Conservation (phyloP, 2,888 invertebrate species). For the Andrena bicolor region DNA sequence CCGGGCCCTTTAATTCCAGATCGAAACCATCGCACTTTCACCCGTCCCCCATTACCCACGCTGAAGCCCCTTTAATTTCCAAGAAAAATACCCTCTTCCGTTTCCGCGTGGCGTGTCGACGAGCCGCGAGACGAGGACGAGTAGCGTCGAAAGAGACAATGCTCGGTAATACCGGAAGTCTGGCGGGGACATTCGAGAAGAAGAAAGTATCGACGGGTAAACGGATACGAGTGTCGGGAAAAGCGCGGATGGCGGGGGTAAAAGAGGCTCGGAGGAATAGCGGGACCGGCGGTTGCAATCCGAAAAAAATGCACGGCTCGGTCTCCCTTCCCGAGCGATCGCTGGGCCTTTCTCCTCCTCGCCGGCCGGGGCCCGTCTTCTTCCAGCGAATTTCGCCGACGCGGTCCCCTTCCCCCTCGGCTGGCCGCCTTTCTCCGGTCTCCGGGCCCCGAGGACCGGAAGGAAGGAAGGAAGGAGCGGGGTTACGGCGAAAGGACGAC, state of each 20-base stretch:
- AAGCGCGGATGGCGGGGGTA: not conserved
- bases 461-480: slow-evolving; percentile 36
- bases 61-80: not conserved
- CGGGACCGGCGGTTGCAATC: not conserved
- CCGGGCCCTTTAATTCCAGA: no score
- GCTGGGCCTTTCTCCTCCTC: not conserved
- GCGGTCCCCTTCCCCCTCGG: not conserved
- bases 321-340: not conserved
- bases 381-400: not conserved
- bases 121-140: not conserved
- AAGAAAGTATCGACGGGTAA: slow-evolving; percentile 33
- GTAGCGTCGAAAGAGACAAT: not conserved
- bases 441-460: slow-evolving; percentile 32
- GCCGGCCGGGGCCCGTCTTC: not conserved
- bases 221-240: slow-evolving; percentile 11
- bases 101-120: not conserved
- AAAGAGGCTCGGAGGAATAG: not conserved
- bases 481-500: slow-evolving; percentile 56
- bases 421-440: slow-evolving; percentile 28
- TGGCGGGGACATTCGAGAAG: not conserved
- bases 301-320: not conserved
- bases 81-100: not conserved
- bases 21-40: no score
- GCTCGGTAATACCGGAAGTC: slow-evolving; percentile 16
- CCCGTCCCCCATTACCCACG: not conserved